phyloP scores from a whole-genome alignment of 2,888 invertebrate genomes.

The Diadromus collaris region DNA sequence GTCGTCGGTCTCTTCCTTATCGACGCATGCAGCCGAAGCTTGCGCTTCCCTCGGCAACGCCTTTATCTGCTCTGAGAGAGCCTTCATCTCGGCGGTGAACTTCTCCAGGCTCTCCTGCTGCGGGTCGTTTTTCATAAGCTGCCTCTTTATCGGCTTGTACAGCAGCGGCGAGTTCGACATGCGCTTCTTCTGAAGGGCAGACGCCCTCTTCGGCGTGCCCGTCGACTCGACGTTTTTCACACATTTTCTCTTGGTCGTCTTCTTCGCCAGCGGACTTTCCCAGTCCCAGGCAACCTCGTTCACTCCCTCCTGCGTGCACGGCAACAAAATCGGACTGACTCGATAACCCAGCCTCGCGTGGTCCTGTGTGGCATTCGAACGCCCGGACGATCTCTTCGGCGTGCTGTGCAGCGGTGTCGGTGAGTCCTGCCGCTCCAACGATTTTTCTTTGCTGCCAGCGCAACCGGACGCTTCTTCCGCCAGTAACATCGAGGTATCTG shows the following conservation, averaged over 20 bases:
- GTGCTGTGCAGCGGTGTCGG: conserved; percentile 63
- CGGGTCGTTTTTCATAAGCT: conserved; percentile 65
- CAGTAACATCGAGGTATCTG: conserved; percentile 21
- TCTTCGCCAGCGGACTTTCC: conserved; percentile 77
- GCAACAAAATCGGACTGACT: conserved; percentile 73
- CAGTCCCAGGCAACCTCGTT: conserved; percentile 81
- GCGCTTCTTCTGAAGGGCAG: conserved; percentile 67
- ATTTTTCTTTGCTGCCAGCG: conserved; percentile 20
- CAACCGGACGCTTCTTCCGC: conserved; percentile 7
- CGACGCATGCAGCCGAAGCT: not conserved
- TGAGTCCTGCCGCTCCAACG: conserved; percentile 20
- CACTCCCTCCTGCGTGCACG: conserved; percentile 79
- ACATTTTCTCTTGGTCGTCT: not conserved
- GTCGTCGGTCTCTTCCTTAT: not conserved
- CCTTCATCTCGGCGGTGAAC: conserved; percentile 69
- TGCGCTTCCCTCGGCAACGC: conserved; percentile 43
- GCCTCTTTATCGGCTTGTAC: conserved; percentile 69
- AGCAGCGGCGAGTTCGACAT: conserved; percentile 72
- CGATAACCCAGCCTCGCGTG: conserved; percentile 61
- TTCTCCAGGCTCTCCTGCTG: conserved; percentile 68
- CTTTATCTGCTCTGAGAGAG: conserved; percentile 68
- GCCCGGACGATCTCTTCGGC: conserved; percentile 59
- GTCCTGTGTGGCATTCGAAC: conserved; percentile 39
- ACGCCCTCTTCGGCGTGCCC: conserved; percentile 69
- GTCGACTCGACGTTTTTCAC: conserved; percentile 25